Evolutionary conservation across 1,140 invertebrate species (phyloP).

Genomic region (Ylistrum balloti): DNA sequence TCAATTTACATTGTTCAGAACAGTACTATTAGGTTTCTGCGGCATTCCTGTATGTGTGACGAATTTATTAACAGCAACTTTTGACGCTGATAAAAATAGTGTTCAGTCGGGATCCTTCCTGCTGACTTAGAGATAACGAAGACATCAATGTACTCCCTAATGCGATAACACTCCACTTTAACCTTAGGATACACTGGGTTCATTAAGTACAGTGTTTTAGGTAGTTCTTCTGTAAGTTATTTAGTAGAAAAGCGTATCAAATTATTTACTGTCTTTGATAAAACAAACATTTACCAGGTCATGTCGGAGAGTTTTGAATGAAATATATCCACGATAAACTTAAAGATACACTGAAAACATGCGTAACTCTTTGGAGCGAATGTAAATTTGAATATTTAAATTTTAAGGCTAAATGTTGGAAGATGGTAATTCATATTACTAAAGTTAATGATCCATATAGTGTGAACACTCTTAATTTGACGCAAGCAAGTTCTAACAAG

Average conservation of each 20-base stretch:
- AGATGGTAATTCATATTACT: too few relatives aligned
- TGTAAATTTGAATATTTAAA: too few relatives aligned
- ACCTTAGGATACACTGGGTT: not conserved
- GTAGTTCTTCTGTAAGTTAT: not conserved
- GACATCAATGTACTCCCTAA: not conserved
- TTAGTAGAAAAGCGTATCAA: too few relatives aligned
- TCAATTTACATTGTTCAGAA: not conserved
- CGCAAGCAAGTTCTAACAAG: too few relatives aligned
- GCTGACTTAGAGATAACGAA: not conserved
- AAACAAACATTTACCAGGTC: not conserved
- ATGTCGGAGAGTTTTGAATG: not conserved
- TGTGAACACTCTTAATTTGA: too few relatives aligned
- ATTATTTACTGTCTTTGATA: conserved; percentile 21
- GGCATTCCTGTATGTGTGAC: not conserved
- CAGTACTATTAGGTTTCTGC: not conserved
- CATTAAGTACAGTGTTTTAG: not conserved
- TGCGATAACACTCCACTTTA: not conserved
- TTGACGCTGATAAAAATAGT: not conserved
- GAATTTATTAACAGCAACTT: not conserved
- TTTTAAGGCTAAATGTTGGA: too few relatives aligned
- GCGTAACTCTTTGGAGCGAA: too few relatives aligned
- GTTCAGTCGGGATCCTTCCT: not conserved
- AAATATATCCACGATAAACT: not conserved
- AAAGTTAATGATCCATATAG: too few relatives aligned
- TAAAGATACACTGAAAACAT: too few relatives aligned